A percentile compares a stretch with the other conserved stretches of the same genome.
These are phyloP conservation scores for Saimiri boliviensis DNA, from an alignment of 2,113 vertebrate genomes.

Conservation along the genomic window DNA sequence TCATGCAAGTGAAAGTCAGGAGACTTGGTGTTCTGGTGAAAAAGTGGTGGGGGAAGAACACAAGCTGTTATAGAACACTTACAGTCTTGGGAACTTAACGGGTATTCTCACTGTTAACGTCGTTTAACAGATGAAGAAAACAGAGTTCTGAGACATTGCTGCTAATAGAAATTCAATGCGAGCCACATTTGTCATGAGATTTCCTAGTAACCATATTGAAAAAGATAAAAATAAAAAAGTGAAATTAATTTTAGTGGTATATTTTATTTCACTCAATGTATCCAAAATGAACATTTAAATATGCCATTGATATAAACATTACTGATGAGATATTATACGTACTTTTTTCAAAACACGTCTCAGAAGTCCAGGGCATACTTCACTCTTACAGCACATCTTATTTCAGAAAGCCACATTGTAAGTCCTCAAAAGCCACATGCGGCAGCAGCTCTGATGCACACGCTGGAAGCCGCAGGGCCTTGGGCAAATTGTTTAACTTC, in stretches of 20 bases:
- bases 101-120: background rate
- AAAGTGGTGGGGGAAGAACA: background rate
- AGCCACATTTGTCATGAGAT: background rate
- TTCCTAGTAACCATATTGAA: background rate
- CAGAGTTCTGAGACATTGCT: background rate
- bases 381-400: background rate
- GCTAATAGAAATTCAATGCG: background rate
- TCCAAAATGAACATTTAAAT: background rate
- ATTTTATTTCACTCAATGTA: background rate
- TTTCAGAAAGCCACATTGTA: background rate
- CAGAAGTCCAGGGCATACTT: background rate
- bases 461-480: no score
- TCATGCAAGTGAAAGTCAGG: background rate
- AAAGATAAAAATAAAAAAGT: background rate
- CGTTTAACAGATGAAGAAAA: background rate
- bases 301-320: background rate
- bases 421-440: fast-evolving
- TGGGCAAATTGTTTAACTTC: background rate
- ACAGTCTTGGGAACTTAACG: background rate
- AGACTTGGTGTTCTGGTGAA: background rate
- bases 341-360: background rate
- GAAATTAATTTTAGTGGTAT: background rate
- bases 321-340: background rate
- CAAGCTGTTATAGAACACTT: background rate
- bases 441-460: background rate